Evolutionary conservation across 1,140 invertebrate species (phyloP), one percentile per base, ranked within the genome.

Genomic region (Lutraria rhynchaena): DNA sequence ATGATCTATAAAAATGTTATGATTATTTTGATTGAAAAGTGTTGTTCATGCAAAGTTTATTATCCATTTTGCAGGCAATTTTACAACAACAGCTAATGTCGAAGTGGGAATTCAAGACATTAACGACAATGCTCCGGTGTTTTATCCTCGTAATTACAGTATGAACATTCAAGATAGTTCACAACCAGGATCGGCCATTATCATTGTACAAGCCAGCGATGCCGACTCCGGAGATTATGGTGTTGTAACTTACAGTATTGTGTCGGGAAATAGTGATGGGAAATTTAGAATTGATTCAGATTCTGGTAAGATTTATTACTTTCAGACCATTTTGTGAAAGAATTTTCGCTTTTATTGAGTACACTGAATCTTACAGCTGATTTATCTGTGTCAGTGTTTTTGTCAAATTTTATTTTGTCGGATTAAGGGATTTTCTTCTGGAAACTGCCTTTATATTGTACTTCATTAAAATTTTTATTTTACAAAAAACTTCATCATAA

Each of bases 221-320:
- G 93, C 95, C 82, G 97, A 98, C 88, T 97, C 96, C 0, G 97
- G 97, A 24, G 98, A 98, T 93, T 98, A 98, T 92, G 97, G 97
- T 2, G 93, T 96, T 35, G 93, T 98, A 82, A 98, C 96, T 17
- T 99, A 98, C 92, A 94, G 95, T 57, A 93, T 98, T 9, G 85
- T 41, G 33, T 37, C 57, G 37, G 75, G 77, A 31, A 81, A 84
- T 46, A 22, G 24, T 9, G 67, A 70, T n/a, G 55, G 67, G 35
- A 70, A 60, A 51, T 81, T 81, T 24, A 49, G n/a, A 15, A 81
- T 81, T 33, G 57, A 71, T 61, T 17, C 51, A 33, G 15, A 44
- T 1, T 46, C 77, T 19, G 77, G 77, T 81, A 71, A 31, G 15
- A n/a, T 35, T 70, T 3, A 37, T 41, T 41, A 7, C 15, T 41